Evolutionary conservation across 2,888 invertebrate species (phyloP).

Genomic region (Sphinx pinastri): DNA sequence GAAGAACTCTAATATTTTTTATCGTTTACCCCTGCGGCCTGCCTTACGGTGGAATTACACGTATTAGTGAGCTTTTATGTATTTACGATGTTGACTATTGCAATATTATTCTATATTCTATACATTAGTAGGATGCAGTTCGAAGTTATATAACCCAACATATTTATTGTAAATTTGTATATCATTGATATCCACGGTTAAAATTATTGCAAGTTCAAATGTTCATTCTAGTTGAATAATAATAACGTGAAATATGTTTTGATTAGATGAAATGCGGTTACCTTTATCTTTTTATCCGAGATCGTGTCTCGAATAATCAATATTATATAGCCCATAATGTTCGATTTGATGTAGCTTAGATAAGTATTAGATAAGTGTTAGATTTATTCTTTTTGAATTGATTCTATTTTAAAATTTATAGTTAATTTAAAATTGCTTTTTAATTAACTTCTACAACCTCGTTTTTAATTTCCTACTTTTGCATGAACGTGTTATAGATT

Average conservation of each 20-base stretch:
- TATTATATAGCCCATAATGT: slow-evolving; percentile 62
- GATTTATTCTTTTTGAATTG: slow-evolving; percentile 56
- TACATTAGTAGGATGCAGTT: slow-evolving; percentile 41
- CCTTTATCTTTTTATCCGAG: slow-evolving; percentile 31
- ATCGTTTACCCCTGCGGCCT: slow-evolving; percentile 77
- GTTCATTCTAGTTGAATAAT: slow-evolving; percentile 16
- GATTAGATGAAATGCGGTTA: slow-evolving; percentile 27
- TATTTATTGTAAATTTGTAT: slow-evolving; percentile 25
- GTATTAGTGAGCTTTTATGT: slow-evolving; percentile 76
- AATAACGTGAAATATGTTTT: slow-evolving; percentile 13
- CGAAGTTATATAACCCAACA: slow-evolving; percentile 48
- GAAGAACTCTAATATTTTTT: slow-evolving; percentile 70
- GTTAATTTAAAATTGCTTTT: slow-evolving; percentile 20
- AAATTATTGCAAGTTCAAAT: slow-evolving; percentile 18
- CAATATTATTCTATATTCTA: slow-evolving; percentile 64
- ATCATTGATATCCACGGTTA: slow-evolving; percentile 31
- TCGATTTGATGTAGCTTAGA: slow-evolving; percentile 71
- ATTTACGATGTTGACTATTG: slow-evolving; percentile 83
- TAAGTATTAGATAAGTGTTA: slow-evolving; percentile 71
- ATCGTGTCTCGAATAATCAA: slow-evolving; percentile 45
- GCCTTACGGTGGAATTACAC: slow-evolving; percentile 64
- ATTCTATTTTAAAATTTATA: slow-evolving; percentile 29
- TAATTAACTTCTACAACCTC: not conserved
- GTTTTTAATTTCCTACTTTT: slow-evolving; percentile 19
- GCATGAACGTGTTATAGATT: slow-evolving; percentile 17